Percentiles rank a stretch among this genome's conserved stretches.
These are phyloP conservation scores for Siphamia tubifer DNA, from an alignment of 2,113 vertebrate genomes.

Conservation along the genomic window DNA sequence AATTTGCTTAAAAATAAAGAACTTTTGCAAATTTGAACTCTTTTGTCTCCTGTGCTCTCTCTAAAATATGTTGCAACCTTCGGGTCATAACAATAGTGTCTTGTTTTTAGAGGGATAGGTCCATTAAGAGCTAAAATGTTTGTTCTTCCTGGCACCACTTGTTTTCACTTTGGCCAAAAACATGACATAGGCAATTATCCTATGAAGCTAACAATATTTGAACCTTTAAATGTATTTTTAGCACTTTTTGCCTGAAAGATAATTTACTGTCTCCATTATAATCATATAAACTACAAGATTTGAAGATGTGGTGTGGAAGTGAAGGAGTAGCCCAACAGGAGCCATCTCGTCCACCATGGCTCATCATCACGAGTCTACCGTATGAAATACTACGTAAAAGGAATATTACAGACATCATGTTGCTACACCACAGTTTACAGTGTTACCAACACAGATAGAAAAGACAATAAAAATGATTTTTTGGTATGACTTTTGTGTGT, in stretches of 20 bases:
- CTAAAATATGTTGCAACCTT: too few species aligned
- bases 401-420: slow-evolving; percentile 36
- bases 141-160: too few species aligned
- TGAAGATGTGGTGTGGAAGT: background rate
- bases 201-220: too few species aligned
- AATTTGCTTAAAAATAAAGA: too few species aligned
- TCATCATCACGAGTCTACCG: slow-evolving; percentile 2
- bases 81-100: too few species aligned
- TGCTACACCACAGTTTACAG: slow-evolving; percentile 65
- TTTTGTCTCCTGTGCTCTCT: too few species aligned
- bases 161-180: too few species aligned
- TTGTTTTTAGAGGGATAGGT: too few species aligned
- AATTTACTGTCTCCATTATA: background rate
- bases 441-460: slow-evolving; percentile 74
- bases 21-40: too few species aligned
- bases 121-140: too few species aligned
- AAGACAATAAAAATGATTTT: slow-evolving; percentile 46
- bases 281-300: background rate
- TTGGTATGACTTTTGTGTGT: slow-evolving; percentile 29
- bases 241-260: background rate
- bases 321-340: slow-evolving; percentile 33
- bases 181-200: too few species aligned
- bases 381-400: slow-evolving; percentile 24
- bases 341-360: slow-evolving; percentile 17
- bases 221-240: background rate